These are phyloP conservation scores for Azorinus chamasolen DNA, from an alignment of 2,888 invertebrate genomes.

Conservation along the genomic window DNA sequence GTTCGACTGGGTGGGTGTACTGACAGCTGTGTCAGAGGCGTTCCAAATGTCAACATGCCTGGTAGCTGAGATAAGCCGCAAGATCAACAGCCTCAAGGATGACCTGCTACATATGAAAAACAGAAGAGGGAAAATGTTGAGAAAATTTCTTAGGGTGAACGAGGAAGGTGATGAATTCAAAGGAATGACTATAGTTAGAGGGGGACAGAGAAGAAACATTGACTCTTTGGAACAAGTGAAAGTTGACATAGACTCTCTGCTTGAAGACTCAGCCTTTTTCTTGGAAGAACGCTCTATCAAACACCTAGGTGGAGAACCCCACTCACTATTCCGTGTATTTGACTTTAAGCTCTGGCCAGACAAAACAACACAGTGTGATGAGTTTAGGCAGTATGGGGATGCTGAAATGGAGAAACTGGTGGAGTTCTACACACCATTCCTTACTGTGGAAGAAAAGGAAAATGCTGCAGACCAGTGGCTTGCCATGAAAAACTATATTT, in stretches of 20 bases:
- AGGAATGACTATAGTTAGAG: conserved; percentile 6
- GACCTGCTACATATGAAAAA: conserved; percentile 17
- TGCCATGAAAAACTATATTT: no score
- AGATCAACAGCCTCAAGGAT: conserved; percentile 12
- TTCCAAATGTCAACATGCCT: conserved; percentile 17
- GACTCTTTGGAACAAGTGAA: conserved; percentile 13
- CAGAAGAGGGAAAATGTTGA: conserved; percentile 9
- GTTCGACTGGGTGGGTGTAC: conserved; percentile 13
- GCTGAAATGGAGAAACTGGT: conserved; percentile 7
- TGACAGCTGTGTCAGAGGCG: conserved; percentile 11
- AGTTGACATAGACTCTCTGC: conserved; percentile 9
- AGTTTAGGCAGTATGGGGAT: conserved; percentile 5
- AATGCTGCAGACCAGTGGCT: conserved; percentile 6
- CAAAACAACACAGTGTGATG: background rate
- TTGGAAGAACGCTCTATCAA: conserved; percentile 34
- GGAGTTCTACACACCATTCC: background rate
- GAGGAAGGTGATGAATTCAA: conserved; percentile 7
- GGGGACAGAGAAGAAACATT: background rate
- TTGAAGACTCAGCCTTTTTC: conserved; percentile 23
- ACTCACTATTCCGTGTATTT: conserved; percentile 29
- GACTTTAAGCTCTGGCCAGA: conserved; percentile 26
- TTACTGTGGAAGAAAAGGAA: background rate
- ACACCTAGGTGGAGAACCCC: conserved; percentile 35
- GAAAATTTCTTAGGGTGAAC: conserved; percentile 1
- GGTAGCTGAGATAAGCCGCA: conserved; percentile 10